Evolutionary conservation across 2,113 vertebrate species (phyloP).

Genomic region (Mungos mungo): DNA sequence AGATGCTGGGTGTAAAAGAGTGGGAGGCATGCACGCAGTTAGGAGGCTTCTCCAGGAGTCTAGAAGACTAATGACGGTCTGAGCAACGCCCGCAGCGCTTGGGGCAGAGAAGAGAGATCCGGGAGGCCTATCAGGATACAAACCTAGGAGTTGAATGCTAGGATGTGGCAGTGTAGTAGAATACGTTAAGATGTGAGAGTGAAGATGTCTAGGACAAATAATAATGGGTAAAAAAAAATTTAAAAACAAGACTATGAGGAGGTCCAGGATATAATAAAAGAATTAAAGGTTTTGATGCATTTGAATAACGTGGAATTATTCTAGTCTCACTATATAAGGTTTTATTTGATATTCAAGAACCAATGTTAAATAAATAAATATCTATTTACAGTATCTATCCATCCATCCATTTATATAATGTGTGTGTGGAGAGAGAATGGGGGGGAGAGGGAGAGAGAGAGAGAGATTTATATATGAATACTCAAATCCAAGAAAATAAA

Average conservation of each 20-base stretch:
- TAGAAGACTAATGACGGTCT: neutral
- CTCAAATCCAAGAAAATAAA: neutral
- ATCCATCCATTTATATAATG: neutral
- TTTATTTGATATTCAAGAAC: neutral
- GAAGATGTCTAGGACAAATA: neutral
- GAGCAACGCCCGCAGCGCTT: neutral
- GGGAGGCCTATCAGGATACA: neutral
- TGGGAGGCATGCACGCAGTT: neutral
- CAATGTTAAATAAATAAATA: conserved; percentile 5
- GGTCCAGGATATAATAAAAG: neutral
- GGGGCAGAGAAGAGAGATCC: neutral
- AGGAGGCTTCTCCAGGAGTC: neutral
- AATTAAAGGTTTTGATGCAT: neutral
- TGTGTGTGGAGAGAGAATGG: neutral
- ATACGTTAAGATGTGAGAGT: neutral
- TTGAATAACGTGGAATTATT: conserved; percentile 23
- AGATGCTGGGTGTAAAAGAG: neutral
- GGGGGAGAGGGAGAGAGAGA: neutral
- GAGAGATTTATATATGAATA: neutral
- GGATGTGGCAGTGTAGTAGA: neutral
- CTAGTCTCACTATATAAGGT: neutral
- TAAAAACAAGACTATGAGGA: neutral
- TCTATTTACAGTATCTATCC: neutral
- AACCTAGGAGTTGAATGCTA: neutral
- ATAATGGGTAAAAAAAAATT: neutral